Evolutionary conservation across 2,888 invertebrate species (phyloP).

Genomic region (Zootermopsis nevadensis): DNA sequence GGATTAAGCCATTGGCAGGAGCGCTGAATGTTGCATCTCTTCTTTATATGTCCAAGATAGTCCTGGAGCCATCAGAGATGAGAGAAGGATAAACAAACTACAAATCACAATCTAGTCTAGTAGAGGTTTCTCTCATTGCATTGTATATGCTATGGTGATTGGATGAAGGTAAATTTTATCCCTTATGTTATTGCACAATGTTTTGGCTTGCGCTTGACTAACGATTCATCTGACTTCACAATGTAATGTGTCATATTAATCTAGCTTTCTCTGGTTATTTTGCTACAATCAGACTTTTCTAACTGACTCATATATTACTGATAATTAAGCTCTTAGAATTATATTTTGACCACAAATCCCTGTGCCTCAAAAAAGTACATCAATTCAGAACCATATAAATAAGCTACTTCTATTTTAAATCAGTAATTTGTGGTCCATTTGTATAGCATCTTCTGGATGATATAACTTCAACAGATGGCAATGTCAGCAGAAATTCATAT

Average conservation of each 20-base stretch:
- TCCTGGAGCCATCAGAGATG: neutral
- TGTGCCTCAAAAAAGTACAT: neutral
- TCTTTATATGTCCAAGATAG: too few species aligned
- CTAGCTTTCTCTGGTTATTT: neutral
- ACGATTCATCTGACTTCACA: neutral
- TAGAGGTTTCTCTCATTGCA: neutral
- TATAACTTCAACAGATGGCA: neutral
- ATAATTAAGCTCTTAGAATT: neutral
- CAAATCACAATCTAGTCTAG: neutral
- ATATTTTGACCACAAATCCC: neutral
- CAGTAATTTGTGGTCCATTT: neutral
- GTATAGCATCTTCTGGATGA: neutral
- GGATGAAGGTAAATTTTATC: too few species aligned
- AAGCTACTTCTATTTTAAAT: neutral
- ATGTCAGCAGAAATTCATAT: neutral
- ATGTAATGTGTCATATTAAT: neutral
- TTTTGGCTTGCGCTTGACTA: neutral
- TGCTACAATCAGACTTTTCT: neutral
- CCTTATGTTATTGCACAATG: neutral
- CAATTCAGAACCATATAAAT: neutral
- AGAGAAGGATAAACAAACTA: too few species aligned
- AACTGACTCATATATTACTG: neutral
- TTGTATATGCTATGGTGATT: neutral
- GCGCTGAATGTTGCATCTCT: too few species aligned
- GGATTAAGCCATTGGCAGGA: too few species aligned